phyloP scores from a whole-genome alignment of 2,113 vertebrate genomes.

The Hiodon alosoides region DNA sequence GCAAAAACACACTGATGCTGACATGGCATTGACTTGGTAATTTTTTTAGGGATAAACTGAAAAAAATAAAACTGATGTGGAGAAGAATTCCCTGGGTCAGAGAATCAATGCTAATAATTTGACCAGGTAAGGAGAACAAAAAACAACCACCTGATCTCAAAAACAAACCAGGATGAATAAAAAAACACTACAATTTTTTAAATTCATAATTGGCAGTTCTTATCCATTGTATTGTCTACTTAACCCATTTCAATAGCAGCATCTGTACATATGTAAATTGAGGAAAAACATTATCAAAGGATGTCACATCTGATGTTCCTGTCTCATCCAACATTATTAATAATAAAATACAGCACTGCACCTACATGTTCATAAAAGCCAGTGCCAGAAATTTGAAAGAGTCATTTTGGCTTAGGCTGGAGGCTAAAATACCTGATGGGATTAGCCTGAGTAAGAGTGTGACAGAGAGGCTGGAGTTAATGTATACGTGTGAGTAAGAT shows the following conservation, averaged over 20 bases:
- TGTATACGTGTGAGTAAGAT: background rate
- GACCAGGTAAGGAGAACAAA: background rate
- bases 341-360: slow-evolving; percentile 1
- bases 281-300: background rate
- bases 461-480: background rate
- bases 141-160: background rate
- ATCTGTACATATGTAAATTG: background rate
- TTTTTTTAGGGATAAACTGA: no score
- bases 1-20: no score
- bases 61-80: no score
- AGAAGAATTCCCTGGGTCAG: no score
- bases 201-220: background rate
- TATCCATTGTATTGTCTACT: background rate
- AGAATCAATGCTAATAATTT: no score
- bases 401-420: slow-evolving; percentile 3
- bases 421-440: slow-evolving; percentile 21
- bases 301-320: background rate
- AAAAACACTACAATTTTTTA: background rate
- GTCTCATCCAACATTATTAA: slow-evolving; percentile 12
- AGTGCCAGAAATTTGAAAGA: slow-evolving; percentile 1
- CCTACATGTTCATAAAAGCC: background rate
- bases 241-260: background rate
- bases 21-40: no score
- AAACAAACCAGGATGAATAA: background rate
- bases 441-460: slow-evolving; percentile 7